These are phyloP conservation scores for Lepidurus couesii DNA, from an alignment of 1,140 invertebrate species.

Conservation along the genomic window DNA sequence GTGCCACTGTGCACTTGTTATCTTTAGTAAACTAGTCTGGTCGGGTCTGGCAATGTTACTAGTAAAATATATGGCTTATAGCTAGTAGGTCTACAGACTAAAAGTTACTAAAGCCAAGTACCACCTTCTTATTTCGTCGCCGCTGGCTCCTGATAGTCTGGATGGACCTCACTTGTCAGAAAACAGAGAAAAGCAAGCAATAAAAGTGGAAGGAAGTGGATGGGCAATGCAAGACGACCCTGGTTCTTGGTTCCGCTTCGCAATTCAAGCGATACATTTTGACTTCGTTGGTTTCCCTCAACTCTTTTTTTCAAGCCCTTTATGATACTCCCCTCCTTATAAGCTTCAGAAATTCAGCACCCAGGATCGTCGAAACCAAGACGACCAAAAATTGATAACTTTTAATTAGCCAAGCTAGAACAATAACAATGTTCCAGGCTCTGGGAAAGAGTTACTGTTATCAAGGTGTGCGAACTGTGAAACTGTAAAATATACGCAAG, in stretches of 20 bases:
- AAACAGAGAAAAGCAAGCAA: neutral
- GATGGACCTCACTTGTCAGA: too few species aligned
- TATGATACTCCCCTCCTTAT: neutral
- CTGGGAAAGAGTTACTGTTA: too few species aligned
- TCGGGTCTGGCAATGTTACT: neutral
- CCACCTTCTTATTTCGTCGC: neutral
- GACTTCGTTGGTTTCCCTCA: neutral
- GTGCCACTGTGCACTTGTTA: neutral
- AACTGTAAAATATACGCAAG: too few species aligned
- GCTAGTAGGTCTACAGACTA: neutral
- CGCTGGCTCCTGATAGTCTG: neutral
- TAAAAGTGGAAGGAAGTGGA: neutral
- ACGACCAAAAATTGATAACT: too few species aligned
- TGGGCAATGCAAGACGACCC: neutral
- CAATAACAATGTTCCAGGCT: too few species aligned
- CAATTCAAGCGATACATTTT: constrained; percentile 3
- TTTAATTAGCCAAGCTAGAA: too few species aligned
- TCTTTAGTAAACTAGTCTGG: neutral
- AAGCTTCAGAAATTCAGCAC: neutral
- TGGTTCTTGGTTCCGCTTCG: neutral
- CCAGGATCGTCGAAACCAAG: too few species aligned
- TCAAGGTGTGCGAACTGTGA: too few species aligned
- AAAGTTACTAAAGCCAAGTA: neutral
- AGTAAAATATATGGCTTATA: neutral
- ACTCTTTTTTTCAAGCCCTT: neutral